phyloP scores from a whole-genome alignment of 2,888 invertebrate species.

The Meganola albula region DNA sequence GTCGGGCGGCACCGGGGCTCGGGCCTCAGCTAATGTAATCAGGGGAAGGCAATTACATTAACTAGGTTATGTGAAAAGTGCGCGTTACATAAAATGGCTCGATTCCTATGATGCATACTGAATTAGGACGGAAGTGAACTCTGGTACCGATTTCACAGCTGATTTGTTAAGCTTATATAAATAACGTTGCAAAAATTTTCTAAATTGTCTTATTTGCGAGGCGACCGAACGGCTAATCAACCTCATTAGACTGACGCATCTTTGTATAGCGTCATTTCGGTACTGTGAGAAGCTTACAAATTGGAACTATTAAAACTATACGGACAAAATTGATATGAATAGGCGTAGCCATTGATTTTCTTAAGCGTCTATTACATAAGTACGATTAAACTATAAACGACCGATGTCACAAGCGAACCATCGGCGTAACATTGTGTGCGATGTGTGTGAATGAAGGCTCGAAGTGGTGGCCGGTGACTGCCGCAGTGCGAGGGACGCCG shows the following conservation, averaged over 20 bases:
- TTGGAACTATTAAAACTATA: constrained; percentile 75
- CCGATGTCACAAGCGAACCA: constrained; percentile 51
- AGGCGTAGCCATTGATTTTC: constrained; percentile 70
- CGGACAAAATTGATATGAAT: constrained; percentile 77
- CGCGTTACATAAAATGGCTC: constrained; percentile 78
- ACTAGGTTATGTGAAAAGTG: constrained; percentile 62
- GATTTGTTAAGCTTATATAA: constrained; percentile 74
- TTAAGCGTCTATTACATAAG: constrained; percentile 70
- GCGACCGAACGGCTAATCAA: constrained; percentile 43
- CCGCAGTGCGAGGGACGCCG: constrained; percentile 17
- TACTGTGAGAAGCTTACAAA: constrained; percentile 71
- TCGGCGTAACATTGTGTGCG: constrained; percentile 42
- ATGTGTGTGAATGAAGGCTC: constrained; percentile 34
- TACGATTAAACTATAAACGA: constrained; percentile 66
- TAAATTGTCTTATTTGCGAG: constrained; percentile 59
- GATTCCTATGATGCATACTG: constrained; percentile 76
- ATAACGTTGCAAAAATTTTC: constrained; percentile 69
- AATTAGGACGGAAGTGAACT: constrained; percentile 77
- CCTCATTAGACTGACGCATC: constrained; percentile 56
- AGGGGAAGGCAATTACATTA: constrained; percentile 71
- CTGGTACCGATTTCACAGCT: constrained; percentile 76
- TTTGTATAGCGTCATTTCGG: constrained; percentile 53
- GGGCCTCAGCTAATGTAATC: constrained; percentile 55
- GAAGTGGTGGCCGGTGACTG: constrained; percentile 16
- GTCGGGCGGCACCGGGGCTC: constrained; percentile 34